A percentile compares a stretch with the other conserved stretches of the same genome.
phyloP scores from a whole-genome alignment of 1,140 invertebrate genomes.

The Drosophila saltans region DNA sequence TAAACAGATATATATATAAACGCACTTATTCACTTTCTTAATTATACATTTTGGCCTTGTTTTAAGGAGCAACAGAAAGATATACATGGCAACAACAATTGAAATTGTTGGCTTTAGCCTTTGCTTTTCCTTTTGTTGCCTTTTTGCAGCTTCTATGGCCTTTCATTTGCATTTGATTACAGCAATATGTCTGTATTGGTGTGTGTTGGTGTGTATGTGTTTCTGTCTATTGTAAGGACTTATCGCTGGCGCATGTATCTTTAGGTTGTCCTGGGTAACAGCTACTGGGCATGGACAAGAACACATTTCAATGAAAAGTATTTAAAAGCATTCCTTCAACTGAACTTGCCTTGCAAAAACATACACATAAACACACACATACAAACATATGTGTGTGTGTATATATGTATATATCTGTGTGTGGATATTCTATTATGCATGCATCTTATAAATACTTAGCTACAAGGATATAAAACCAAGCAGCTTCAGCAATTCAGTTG shows the following conservation, averaged over 20 bases:
- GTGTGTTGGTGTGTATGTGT: background rate
- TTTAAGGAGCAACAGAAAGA: background rate
- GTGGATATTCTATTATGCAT: background rate
- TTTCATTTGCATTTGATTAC: slow-evolving; percentile 69
- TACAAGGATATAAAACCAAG: slow-evolving; percentile 2
- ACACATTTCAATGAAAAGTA: slow-evolving; percentile 2
- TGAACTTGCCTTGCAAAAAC: background rate
- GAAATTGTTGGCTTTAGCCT: slow-evolving; percentile 29
- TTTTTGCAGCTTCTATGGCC: slow-evolving; percentile 37
- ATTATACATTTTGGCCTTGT: slow-evolving; percentile 44
- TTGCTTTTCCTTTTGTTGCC: slow-evolving; percentile 11
- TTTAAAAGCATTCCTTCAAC: slow-evolving; percentile 5
- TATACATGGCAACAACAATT: slow-evolving; percentile 10
- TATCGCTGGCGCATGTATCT: slow-evolving; percentile 7
- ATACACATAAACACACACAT: too few relatives aligned
- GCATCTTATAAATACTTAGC: slow-evolving; percentile 8
- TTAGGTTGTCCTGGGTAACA: slow-evolving; percentile 10
- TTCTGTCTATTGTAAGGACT: background rate
- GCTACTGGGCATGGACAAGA: background rate
- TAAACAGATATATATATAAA: slow-evolving; percentile 15
- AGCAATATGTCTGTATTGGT: slow-evolving; percentile 12
- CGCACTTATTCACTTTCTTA: slow-evolving; percentile 48
- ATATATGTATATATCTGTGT: background rate
- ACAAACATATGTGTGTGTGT: background rate
- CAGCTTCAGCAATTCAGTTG: background rate